Evolutionary conservation across 2,888 invertebrate genomes (phyloP).

Genomic region (Apodemia duryi): DNA sequence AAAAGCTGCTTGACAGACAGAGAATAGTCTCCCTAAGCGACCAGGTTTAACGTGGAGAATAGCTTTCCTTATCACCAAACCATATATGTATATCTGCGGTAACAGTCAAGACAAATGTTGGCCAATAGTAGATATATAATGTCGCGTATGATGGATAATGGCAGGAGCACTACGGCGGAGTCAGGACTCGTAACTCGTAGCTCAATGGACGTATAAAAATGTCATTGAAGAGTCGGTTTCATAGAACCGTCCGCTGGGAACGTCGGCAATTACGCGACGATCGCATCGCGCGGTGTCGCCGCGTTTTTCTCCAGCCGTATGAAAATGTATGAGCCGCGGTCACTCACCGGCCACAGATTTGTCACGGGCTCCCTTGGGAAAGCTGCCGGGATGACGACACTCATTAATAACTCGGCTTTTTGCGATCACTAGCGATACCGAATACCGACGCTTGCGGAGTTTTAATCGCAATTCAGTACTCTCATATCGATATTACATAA

Average conservation of each 20-base stretch:
- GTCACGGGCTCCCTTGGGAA: slow-evolving; percentile 36
- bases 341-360: slow-evolving; percentile 30
- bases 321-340: slow-evolving; percentile 51
- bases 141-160: slow-evolving; percentile 14
- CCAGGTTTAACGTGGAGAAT: too few species aligned
- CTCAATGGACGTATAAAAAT: slow-evolving; percentile 47
- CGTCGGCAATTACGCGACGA: slow-evolving; percentile 40
- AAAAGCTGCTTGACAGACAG: too few species aligned
- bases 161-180: not conserved
- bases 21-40: too few species aligned
- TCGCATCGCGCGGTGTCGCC: slow-evolving; percentile 40
- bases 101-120: not conserved
- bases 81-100: too few species aligned
- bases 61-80: too few species aligned
- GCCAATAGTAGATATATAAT: not conserved
- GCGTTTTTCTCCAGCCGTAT: slow-evolving; percentile 48
- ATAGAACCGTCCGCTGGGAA: slow-evolving; percentile 43
- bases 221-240: slow-evolving; percentile 43
- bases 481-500: not conserved
- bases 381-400: slow-evolving; percentile 14
- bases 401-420: slow-evolving; percentile 24
- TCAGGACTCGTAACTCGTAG: slow-evolving; percentile 25
- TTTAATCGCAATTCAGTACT: not conserved
- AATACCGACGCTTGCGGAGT: not conserved
- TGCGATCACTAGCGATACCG: slow-evolving; percentile 6